phyloP scores from a whole-genome alignment of 1,140 invertebrate genomes.

The Leptinotarsa lineolata region DNA sequence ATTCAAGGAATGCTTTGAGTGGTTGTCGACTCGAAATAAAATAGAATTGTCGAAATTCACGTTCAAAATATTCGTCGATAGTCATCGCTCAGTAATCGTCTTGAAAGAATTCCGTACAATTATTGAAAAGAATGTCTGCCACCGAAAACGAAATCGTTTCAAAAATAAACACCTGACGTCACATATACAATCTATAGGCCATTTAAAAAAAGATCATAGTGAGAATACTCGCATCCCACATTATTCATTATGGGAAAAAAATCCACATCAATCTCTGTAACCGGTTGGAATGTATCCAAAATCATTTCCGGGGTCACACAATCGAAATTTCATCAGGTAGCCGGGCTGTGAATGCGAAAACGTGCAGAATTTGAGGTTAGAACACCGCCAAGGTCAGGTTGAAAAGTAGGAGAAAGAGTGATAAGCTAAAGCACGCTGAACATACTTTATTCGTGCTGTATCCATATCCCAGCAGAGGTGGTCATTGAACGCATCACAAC shows the following conservation, averaged over 20 bases:
- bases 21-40: too few species aligned
- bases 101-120: not conserved
- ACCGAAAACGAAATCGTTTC: constrained; percentile 7
- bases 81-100: too few species aligned
- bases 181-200: constrained; percentile 11
- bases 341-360: constrained; percentile 21
- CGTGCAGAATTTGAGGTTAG: constrained; percentile 32
- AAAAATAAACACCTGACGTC: constrained; percentile 22
- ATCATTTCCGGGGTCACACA: constrained; percentile 19
- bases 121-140: not conserved
- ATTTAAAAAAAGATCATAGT: constrained; percentile 4
- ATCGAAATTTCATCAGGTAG: constrained; percentile 15
- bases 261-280: constrained; percentile 16
- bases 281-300: constrained; percentile 25
- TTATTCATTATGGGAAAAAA: constrained; percentile 10
- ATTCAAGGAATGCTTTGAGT: too few species aligned
- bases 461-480: constrained; percentile 18
- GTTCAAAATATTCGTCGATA: too few species aligned
- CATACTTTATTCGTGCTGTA: constrained; percentile 24
- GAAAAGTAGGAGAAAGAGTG: constrained; percentile 16
- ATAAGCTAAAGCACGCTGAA: constrained; percentile 16
- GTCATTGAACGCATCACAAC: constrained; percentile 25
- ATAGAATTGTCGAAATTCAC: too few species aligned
- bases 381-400: constrained; percentile 26
- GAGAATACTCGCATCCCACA: not conserved